phyloP scores from a whole-genome alignment of 2,113 vertebrate genomes.

The Eubucco bourcierii region DNA sequence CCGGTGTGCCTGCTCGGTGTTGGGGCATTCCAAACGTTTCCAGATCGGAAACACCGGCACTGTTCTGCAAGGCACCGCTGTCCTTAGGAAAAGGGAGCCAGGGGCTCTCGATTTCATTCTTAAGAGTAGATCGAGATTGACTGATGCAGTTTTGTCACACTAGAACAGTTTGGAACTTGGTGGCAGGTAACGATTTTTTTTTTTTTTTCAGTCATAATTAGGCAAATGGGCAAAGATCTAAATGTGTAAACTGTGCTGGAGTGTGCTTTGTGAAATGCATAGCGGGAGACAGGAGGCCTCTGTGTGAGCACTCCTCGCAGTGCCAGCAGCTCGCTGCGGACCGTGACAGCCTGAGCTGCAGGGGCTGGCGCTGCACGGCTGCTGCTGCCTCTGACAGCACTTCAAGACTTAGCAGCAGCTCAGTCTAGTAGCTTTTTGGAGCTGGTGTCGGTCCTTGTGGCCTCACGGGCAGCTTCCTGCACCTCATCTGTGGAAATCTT shows the following conservation, averaged over 20 bases:
- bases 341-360: neutral
- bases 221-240: neutral
- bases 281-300: too few species aligned
- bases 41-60: accelerated
- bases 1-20: accelerated
- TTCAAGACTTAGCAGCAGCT: neutral
- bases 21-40: neutral
- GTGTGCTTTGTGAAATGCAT: neutral
- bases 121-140: neutral
- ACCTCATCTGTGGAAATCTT: neutral
- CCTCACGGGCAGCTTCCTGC: accelerated
- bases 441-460: neutral
- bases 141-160: neutral
- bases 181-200: neutral
- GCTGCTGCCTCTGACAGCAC: accelerated
- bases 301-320: accelerated
- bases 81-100: accelerated
- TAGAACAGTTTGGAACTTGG: neutral
- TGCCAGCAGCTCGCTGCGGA: accelerated
- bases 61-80: neutral
- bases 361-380: accelerated
- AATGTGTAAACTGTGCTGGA: neutral
- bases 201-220: neutral
- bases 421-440: neutral
- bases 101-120: accelerated